Conservation (phyloP, 2,113 vertebrate genomes). For the Tupaia chinensis region DNA sequence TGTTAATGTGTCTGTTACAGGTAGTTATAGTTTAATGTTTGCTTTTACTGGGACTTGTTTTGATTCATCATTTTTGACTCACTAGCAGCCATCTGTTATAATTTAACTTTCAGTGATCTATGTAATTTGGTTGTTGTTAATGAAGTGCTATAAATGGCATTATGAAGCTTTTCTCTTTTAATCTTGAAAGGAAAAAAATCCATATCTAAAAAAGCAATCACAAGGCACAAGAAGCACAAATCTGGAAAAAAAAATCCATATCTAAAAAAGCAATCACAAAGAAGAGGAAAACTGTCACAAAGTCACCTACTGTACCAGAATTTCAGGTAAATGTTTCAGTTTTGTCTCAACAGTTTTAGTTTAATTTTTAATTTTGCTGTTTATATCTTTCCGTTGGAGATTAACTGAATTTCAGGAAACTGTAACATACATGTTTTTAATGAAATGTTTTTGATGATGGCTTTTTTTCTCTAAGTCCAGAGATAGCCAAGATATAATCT, state of each 20-base stretch:
- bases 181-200: conserved; percentile 93
- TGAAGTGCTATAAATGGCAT: conserved; percentile 81
- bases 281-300: conserved; percentile 89
- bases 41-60: conserved; percentile 72
- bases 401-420: conserved; percentile 59
- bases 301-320: conserved; percentile 89
- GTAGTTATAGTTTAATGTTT: conserved; percentile 79
- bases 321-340: conserved; percentile 93
- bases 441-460: conserved; percentile 33
- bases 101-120: conserved; percentile 84
- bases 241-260: conserved; percentile 91
- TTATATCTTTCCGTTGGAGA: conserved; percentile 68
- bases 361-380: conserved; percentile 67
- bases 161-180: conserved; percentile 89
- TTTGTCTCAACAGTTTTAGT: conserved; percentile 74
- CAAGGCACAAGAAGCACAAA: too few relatives aligned
- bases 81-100: conserved; percentile 75
- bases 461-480: conserved; percentile 29
- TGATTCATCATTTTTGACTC: conserved; percentile 79
- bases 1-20: conserved; percentile 67
- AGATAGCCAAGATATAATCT: conserved; percentile 39
- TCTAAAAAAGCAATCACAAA: conserved; percentile 90
- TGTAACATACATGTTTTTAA: conserved; percentile 41
- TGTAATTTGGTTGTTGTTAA: conserved; percentile 85
- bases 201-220: conserved; percentile 89